These are phyloP conservation scores for Drepanosiphum platanoidis DNA, from an alignment of 2,888 invertebrate genomes.

Conservation along the genomic window DNA sequence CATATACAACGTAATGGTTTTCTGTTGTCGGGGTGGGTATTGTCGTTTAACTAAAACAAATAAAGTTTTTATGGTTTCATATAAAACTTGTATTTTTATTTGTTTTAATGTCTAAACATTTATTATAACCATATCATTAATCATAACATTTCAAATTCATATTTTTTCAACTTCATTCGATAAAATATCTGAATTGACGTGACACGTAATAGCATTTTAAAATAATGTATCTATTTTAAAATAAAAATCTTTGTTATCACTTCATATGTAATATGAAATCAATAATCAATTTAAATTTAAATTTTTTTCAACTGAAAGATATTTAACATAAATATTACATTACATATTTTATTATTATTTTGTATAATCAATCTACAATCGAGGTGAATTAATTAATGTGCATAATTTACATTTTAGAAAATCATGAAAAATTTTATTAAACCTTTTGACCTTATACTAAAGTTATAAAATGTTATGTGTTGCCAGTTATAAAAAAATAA, in stretches of 20 bases:
- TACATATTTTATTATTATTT: not conserved
- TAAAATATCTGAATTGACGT: not conserved
- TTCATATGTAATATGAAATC: no score
- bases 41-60: constrained; percentile 8
- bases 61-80: not conserved
- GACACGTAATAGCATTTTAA: not conserved
- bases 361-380: not conserved
- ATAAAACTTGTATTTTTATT: constrained; percentile 2
- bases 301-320: not conserved
- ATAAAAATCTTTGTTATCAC: not conserved
- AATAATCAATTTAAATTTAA: no score
- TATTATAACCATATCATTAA: not conserved
- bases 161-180: not conserved
- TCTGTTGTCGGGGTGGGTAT: not conserved
- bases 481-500: not conserved
- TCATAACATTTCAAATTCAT: not conserved
- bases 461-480: not conserved
- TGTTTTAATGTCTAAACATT: not conserved
- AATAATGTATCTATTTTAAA: no score
- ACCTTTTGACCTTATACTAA: not conserved
- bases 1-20: not conserved
- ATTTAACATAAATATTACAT: not conserved
- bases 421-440: not conserved
- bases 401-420: not conserved
- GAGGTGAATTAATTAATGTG: not conserved